Base-by-base conservation (phyloP, 1,140 invertebrate species). In the Trigoniulus corallinus region DNA sequence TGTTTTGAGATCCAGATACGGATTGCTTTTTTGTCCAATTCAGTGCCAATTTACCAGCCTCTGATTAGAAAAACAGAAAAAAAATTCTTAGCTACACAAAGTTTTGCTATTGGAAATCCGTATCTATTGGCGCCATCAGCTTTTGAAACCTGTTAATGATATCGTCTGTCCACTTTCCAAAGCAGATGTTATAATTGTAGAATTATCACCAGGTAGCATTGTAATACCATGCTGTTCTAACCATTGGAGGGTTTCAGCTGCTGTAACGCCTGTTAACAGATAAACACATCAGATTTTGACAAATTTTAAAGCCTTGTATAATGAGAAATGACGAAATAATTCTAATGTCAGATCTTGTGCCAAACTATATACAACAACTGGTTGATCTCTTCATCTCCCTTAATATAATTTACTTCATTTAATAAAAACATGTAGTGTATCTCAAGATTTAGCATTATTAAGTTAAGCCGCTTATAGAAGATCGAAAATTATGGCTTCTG, bases 191-290 rank as follows among this genome's bases (percentile, higher is more conserved):
- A 88, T 75, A 37, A 81, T 76, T 27, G 79, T 80, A 4, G 73
- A 72, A 49, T 81, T 78, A 64, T 83, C 77, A 52, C 74, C 73
- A 34, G 81, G 78, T 54, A 86, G 74, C 74, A 84, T 81, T 23
- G 78, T 80, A 43, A 87, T 85, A 34, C 83, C 83, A 63, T 88
- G 82, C 53, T 77, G 74, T 68, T 84, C 81, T 23, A 87, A 65
- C 63, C 83, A 72, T 60, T 78, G 73, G 54, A 83, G 63, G 13
- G 77, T 57, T 43, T 68, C 68, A 21, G 62, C 53, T 23, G 61
- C 60, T 34, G 61, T 59, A 43, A 59, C 52, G 47, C 55, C 62
- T 65, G 48, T 43, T 58, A 43, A 23, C 48, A 53, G 51, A 23
- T 48, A 21, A 48, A 34, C 29, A 45, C 4, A n/a, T n/a, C n/a